These are phyloP conservation scores for Elephas maximus DNA, from an alignment of 2,113 vertebrate species.

Conservation along the genomic window DNA sequence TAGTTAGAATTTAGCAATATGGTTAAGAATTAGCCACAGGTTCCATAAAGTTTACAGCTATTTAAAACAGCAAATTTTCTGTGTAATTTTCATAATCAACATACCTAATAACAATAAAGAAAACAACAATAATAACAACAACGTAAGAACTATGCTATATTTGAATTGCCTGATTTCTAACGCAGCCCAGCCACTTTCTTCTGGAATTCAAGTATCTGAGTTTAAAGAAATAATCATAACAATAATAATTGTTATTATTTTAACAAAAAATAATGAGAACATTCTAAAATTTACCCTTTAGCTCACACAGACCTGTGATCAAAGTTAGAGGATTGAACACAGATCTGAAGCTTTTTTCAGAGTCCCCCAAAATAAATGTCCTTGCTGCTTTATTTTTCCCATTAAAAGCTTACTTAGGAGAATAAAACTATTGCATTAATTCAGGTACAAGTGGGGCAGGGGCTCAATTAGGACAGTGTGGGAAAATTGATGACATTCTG, in stretches of 20 bases:
- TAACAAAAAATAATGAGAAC: background rate
- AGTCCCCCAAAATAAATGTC: background rate
- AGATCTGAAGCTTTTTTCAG: background rate
- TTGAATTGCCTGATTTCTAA: background rate
- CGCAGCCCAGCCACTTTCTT: background rate
- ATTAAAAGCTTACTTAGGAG: background rate
- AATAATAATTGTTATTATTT: background rate
- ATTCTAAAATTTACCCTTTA: background rate
- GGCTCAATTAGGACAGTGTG: background rate
- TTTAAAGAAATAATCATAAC: background rate
- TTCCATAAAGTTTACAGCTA: slow-evolving; percentile 46
- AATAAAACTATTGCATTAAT: background rate
- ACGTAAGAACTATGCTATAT: background rate
- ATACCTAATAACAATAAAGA: slow-evolving; percentile 26
- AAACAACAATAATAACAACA: background rate
- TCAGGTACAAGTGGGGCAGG: background rate
- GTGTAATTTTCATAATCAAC: slow-evolving; percentile 13
- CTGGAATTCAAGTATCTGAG: background rate
- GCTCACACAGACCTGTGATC: background rate
- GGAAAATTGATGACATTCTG: background rate
- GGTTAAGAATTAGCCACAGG: slow-evolving; percentile 57
- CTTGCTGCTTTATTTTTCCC: background rate
- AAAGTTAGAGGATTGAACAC: background rate
- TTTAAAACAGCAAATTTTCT: slow-evolving; percentile 45
- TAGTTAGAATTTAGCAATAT: slow-evolving; percentile 21